Base-by-base conservation (phyloP, 2,113 vertebrate genomes). In the Ivindomyrus marchei region DNA sequence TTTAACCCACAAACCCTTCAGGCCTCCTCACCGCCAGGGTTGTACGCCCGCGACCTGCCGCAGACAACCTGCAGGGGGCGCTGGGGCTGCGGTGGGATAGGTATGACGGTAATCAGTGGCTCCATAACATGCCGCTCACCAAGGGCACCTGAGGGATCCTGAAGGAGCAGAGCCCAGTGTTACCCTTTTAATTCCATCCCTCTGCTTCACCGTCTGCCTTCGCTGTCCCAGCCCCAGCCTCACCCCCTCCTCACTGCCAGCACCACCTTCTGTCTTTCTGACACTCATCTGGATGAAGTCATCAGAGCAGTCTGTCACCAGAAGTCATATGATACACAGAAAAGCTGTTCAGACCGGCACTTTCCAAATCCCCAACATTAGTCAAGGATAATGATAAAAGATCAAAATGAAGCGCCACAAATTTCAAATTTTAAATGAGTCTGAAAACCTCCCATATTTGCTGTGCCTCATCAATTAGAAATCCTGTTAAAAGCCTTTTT, bases 51-150 rank as follows among this genome's bases (percentile, higher is more conserved):
- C 8, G 0, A n/a, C 62, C 62, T 27, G 15, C 77, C 31, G 17
- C 36, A 83, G 36, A 83, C 13, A 8, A 17, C 13, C 77, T 39
- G 31, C 39, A 21, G 36, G 39, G 77, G 77, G 19, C 5, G 11
- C 31, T 39, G 39, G 77, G 53, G 24, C 56, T 17, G 50, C 2
- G 21, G 36, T 21, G 58, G 58, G 91, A 91, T 85, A 92, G 87
- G 45, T 89, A 84, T 89, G 88, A 90, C 4, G 17, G 88, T 83
- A 92, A 92, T 92, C 90, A 92, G 70, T 27, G 70, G 19, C 46
- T 50, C 84, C 21, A 31, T 91, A 50, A 89, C 46, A 47, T 0
- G 13, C 15, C n/a, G 4, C 5, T 36, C 52, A 42, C 45, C 10
- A 27, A 39, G 58, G 45, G 15, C 77, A 89, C 89, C 24, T 58